A percentile compares a stretch with the other conserved stretches of the same genome.
Evolutionary conservation across 64 coral and sea anemone genomes (phyloP).

Genomic region (Platygyra sinensis): DNA sequence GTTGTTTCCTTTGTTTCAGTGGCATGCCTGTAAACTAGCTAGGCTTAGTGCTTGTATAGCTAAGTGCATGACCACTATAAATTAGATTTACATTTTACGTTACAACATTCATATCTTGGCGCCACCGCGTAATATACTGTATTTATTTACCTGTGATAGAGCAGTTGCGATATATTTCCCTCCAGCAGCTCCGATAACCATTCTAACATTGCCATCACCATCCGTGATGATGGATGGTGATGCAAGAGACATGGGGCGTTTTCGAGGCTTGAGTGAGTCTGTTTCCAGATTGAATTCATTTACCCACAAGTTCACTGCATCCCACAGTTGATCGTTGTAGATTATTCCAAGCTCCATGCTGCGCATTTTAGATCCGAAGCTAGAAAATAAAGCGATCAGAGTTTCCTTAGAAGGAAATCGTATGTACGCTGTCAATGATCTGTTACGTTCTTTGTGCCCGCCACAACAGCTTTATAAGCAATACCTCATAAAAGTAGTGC

Average conservation of each 20-base stretch:
- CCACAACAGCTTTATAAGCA: no score
- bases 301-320: constrained; percentile 76
- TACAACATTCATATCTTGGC: no score
- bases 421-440: no score
- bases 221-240: constrained; percentile 70
- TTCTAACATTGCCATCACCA: constrained; percentile 51
- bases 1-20: no score
- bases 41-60: no score
- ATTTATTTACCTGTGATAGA: constrained; percentile 56
- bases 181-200: constrained; percentile 85
- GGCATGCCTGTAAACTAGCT: no score
- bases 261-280: constrained; percentile 55
- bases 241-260: constrained; percentile 69
- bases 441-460: no score
- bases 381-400: constrained; percentile 1
- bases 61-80: no score
- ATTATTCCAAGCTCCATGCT: constrained; percentile 66
- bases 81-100: no score
- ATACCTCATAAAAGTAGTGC: no score
- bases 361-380: constrained; percentile 57
- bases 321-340: constrained; percentile 73
- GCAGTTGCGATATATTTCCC: constrained; percentile 74
- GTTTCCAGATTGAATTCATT: constrained; percentile 69
- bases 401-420: not conserved
- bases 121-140: not conserved